Base-by-base conservation (phyloP, 92 coral and sea anemone genomes). In the Muricea muricata region DNA sequence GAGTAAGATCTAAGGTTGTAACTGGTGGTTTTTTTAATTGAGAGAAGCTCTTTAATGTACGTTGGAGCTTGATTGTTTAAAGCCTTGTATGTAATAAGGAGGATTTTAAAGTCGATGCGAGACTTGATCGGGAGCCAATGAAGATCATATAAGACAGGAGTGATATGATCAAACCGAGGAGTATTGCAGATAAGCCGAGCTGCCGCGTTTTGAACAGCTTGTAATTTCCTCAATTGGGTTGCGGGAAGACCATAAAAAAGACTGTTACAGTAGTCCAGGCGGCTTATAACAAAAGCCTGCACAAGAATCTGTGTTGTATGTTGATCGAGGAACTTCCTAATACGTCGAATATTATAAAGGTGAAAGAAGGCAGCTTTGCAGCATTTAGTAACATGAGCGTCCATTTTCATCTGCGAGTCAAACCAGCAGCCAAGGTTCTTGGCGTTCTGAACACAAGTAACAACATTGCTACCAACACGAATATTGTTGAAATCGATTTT, bases 221-320 rank as follows among this genome's bases (percentile, higher is more conserved):
- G 84, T 26, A 87, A 73, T 63, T 87, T 87, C 60, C 68, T 56
- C n/a, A 81, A 26, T 73, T 71, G 89, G 42, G 66, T 77, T 20
- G 80, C 34, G 29, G 85, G 84, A 23, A 85, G 45, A 7, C 89
- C 70, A 78, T 76, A 40, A 0, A 63, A 35, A 42, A 75, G 63
- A 34, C 73, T 72, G 70, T 84, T 84, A 45, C 81, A 84, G 45
- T 71, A 84, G 28, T 84, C 87, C 32, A 84, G 70, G 24, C 81
- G 82, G 41, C 73, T 84, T 1, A 82, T 75, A 20, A 85, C 77
- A 58, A 85, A 85, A 55, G 75, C 88, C 33, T 60, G 78, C 8
- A 75, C 61, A 23, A 74, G 56, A 41, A 63, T 71, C 46, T 83
- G 78, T 10, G 65, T 47, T 9, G 75, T 55, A 34, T 68, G 23